Evolutionary conservation across 1,140 invertebrate species (phyloP), one percentile per base, ranked within the genome.

Genomic region (Zaprionus kolodkinae): DNA sequence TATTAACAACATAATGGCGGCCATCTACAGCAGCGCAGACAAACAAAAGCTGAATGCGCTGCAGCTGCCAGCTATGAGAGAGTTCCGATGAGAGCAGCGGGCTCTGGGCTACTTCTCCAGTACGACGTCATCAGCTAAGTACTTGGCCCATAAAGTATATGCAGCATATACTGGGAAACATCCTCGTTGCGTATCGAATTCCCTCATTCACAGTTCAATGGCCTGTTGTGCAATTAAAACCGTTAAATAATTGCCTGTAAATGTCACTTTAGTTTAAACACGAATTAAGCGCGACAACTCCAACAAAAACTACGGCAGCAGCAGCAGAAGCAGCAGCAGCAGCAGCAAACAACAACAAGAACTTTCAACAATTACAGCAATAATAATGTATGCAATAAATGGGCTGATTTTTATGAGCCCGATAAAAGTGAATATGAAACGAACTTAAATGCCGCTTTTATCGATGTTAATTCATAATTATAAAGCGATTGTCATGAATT

Each of bases 391-490:
- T n/a, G n/a, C 79, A 77, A 88, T 88, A 77, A 87, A 88, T 83
- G 59, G 67, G 64, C 67, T 50, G 76, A 68, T 54, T 72, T 73
- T 79, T 84, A 81, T 84, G 77, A 62, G 77, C 64, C 52, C 55
- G 77, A 82, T 82, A 70, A 87, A 82, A 87, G 36, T 30, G 63
- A 76, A 54, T 55, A 36, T 54, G 36, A 35, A 66, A 78, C 69
- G 78, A 70, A 78, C 88, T 88, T 88, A 81, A 88, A 84, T 89
- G 74, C 62, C 59, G 72, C 69, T 87, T 87, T 88, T 78, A 88
- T 84, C 73, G 83, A 84, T 87, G 84, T 87, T 75, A 80, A 88
- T 72, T 87, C 84, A 89, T 88, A 89, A 89, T 84, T 89, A 81
- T 87, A 76, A 73, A 59, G 68, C 61, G 77, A 88, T 87, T 84